Evolutionary conservation across 2,797 vertebrate genomes (phyloP).

Genomic region (Menidia menidia): DNA sequence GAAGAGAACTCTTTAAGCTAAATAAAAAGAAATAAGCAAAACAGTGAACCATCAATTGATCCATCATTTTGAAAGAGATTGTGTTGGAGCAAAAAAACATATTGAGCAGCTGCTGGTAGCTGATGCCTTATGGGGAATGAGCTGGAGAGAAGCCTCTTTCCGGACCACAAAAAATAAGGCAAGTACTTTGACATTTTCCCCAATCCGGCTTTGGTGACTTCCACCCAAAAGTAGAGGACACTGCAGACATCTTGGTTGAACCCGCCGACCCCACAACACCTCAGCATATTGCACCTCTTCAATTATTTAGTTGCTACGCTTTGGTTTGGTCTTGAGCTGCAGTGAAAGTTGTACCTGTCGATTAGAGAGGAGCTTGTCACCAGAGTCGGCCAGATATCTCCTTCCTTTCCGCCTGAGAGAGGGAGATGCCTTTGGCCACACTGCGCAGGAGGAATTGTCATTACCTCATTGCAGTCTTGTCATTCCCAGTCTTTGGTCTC

Average conservation of each 20-base stretch:
- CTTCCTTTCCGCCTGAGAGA: constrained; percentile 53
- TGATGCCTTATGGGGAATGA: constrained; percentile 64
- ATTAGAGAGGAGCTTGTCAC: constrained; percentile 84
- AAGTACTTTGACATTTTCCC: constrained; percentile 80
- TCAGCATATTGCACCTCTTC: constrained; percentile 88
- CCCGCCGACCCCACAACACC: constrained; percentile 50
- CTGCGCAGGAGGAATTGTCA: constrained; percentile 73
- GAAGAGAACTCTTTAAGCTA: constrained; percentile 83
- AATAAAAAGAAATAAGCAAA: background rate
- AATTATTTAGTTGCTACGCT: constrained; percentile 89
- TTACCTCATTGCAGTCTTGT: constrained; percentile 73
- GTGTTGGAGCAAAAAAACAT: constrained; percentile 9
- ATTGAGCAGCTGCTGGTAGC: constrained; percentile 40
- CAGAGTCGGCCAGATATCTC: constrained; percentile 75
- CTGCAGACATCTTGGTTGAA: constrained; percentile 73
- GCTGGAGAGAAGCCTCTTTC: constrained; percentile 60
- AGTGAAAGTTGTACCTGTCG: constrained; percentile 87
- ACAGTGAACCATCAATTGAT: constrained; percentile 10
- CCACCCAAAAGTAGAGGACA: constrained; percentile 74
- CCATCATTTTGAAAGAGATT: constrained; percentile 5
- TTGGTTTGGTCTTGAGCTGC: constrained; percentile 83
- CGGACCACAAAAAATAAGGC: constrained; percentile 47
- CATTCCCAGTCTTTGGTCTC: constrained; percentile 67
- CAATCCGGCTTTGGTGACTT: constrained; percentile 80
- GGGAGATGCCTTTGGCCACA: constrained; percentile 67